A percentile compares a stretch with the other conserved stretches of the same genome.
Conservation (phyloP, 1,140 invertebrate genomes). For the Diplogasteroides magnus region DNA sequence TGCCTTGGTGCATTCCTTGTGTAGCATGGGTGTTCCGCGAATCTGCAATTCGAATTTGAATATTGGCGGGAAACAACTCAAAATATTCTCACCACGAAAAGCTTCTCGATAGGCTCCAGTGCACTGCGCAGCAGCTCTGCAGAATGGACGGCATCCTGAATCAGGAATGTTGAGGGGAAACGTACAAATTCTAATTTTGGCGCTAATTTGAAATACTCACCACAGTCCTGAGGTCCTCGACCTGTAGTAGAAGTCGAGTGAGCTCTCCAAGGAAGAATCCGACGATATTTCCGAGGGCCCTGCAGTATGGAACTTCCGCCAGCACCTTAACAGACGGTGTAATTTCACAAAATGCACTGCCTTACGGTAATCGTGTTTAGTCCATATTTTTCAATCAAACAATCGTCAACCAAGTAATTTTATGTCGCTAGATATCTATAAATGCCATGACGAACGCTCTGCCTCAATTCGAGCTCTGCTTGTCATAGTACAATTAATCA, state of each 20-base stretch:
- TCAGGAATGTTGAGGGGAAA: neutral
- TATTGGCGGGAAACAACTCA: too few species aligned
- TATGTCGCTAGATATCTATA: too few species aligned
- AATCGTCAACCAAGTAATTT: too few species aligned
- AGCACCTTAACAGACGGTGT: too few species aligned
- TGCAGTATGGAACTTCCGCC: neutral
- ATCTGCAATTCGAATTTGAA: too few species aligned
- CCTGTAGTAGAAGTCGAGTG: neutral
- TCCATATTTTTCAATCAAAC: too few species aligned
- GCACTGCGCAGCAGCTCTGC: neutral
- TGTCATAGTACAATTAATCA: too few species aligned
- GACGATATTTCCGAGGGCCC: neutral
- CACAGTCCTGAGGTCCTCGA: neutral
- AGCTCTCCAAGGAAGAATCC: neutral
- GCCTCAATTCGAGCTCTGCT: too few species aligned
- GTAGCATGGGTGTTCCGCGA: constrained; percentile 17
- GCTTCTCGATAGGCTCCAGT: neutral
- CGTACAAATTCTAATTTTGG: neutral
- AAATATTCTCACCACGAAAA: neutral
- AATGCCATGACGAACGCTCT: too few species aligned
- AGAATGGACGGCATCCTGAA: neutral
- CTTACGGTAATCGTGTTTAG: too few species aligned
- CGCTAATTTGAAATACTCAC: neutral
- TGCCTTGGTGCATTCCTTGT: constrained; percentile 14
- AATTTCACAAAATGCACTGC: too few species aligned